Evolutionary conservation across 2,888 invertebrate species (phyloP), one percentile per base, ranked within the genome.

Genomic region (Allolobophora icterica): DNA sequence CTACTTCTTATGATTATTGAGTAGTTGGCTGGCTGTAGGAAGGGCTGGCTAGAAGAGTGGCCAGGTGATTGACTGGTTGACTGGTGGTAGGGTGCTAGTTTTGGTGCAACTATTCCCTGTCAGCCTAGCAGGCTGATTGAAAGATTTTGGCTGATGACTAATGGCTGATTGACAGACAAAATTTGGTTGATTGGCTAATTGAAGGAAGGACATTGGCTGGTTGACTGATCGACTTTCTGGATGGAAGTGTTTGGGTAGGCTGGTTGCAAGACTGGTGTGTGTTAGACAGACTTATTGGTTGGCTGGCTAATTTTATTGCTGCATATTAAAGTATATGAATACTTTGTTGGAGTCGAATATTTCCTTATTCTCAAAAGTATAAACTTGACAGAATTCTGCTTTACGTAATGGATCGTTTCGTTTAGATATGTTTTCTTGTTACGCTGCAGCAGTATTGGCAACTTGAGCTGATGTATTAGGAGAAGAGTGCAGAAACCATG

Each of bases 1-100:
- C 71, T 71, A n/a, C 11, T 21, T 52, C 2, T 71, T n/a, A 52
- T 52, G 24, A 52, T n/a, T n/a, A 71, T 71, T 0, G 17, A 1
- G 30, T 71, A n/a, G n/a, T 89, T 89, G 89, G 30, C 89, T 89
- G 89, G 40, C 15, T 89, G 34, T 38, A 38, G 35, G 13, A 8
- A 34, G 11, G 84, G 24, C 38, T 33, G 24, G 38, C 30, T n/a
- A 11, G 91, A 45, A 13, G 45, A 52, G 89, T 11, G n/a, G 34
- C 89, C 13, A 42, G 19, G 91, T 71, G 90, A 17, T 91, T 87
- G 87, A 87, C 38, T 87, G 87, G 38, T 87, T 87, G 38, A 21
- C n/a, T 87, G 2, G 2, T 30, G 8, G 58, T 4, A 3, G 15
- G 52, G 19, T n/a, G n/a, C n/a, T n/a, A n/a, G n/a, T n/a, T n/a